Evolutionary conservation across 2,113 vertebrate species (phyloP).

Genomic region (Theropithecus gelada): DNA sequence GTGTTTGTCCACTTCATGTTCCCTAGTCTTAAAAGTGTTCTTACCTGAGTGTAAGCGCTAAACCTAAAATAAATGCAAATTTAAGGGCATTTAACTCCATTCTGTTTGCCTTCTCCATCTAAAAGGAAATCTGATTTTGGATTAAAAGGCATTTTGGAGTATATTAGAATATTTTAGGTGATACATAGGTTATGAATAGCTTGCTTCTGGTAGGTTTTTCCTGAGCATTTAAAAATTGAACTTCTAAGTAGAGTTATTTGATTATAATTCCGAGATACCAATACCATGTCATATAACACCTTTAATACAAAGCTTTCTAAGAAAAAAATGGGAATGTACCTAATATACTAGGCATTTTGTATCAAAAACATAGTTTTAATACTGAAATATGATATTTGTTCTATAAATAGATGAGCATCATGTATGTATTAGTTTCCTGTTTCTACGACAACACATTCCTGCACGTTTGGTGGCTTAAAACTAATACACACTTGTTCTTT

Average conservation of each 20-base stretch:
- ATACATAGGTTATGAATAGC: not conserved
- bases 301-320: not conserved
- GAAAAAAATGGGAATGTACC: not conserved
- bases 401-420: not conserved
- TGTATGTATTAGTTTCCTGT: not conserved
- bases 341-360: not conserved
- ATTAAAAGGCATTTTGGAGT: not conserved
- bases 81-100: not conserved
- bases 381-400: not conserved
- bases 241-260: not conserved
- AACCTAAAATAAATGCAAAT: slow-evolving; percentile 42
- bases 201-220: not conserved
- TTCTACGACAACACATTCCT: not conserved
- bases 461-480: not conserved
- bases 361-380: not conserved
- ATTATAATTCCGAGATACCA: not conserved
- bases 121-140: not conserved
- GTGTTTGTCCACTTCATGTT: slow-evolving; percentile 27
- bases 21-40: slow-evolving; percentile 21
- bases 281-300: not conserved
- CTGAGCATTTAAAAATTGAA: not conserved
- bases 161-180: not conserved
- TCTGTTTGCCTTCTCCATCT: not conserved
- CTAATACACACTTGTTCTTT: not conserved
- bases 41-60: not conserved